Percentiles rank a stretch among this genome's conserved stretches.
Conservation (phyloP, 2,113 vertebrate species). For the Actinemys pallida region DNA sequence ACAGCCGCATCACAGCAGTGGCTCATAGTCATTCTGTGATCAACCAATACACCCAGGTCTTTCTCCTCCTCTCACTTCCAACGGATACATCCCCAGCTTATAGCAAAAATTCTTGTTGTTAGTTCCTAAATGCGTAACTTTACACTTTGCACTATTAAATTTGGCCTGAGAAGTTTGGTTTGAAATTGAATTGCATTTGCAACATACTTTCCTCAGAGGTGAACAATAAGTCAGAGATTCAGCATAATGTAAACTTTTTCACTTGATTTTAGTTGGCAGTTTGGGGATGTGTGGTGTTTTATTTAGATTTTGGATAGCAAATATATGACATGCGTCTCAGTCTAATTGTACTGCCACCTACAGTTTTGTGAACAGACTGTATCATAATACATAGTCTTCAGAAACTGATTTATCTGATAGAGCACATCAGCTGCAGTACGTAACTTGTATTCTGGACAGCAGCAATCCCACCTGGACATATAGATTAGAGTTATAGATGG, state of each 20-base stretch:
- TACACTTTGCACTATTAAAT: not conserved
- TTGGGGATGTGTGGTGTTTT: not conserved
- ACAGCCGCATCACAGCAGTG: not conserved
- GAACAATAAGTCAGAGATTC: not conserved
- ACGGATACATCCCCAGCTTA: not conserved
- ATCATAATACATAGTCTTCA: not conserved
- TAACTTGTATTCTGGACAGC: not conserved
- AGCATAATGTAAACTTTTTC: not conserved
- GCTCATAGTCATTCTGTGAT: not conserved
- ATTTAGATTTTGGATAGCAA: not conserved
- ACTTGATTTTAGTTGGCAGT: not conserved
- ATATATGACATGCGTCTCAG: not conserved
- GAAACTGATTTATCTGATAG: not conserved
- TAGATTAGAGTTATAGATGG: not conserved
- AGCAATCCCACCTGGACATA: not conserved
- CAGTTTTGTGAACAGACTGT: not conserved
- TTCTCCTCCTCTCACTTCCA: not conserved
- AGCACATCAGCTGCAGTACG: not conserved
- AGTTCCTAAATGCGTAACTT: not conserved
- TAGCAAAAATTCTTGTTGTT: not conserved
- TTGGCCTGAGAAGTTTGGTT: conserved; percentile 18
- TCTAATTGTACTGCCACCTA: not conserved
- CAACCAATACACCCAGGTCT: not conserved
- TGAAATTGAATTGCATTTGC: not conserved
- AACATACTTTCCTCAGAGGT: conserved; percentile 36